Percentiles rank a stretch among this genome's conserved stretches.
Evolutionary conservation across 2,113 vertebrate species (phyloP).

Genomic region (Tringa solitaria): DNA sequence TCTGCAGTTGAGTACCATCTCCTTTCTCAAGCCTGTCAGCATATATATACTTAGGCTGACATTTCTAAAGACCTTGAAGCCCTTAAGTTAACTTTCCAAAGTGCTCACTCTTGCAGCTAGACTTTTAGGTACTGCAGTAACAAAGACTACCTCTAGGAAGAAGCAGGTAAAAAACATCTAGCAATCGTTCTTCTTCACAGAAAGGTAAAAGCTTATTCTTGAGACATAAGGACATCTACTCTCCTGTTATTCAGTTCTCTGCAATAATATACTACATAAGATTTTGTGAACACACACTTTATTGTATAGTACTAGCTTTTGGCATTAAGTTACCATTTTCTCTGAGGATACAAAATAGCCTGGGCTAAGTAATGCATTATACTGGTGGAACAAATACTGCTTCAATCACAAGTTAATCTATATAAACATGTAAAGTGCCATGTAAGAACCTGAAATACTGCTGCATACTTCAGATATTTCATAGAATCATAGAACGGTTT

Average conservation of each 20-base stretch:
- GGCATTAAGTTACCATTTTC: not conserved
- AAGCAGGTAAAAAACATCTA: not conserved
- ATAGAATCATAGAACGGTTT: too few species aligned
- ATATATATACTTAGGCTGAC: not conserved
- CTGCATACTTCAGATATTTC: not conserved
- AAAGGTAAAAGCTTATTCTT: not conserved
- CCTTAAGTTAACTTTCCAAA: not conserved
- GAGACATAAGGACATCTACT: not conserved
- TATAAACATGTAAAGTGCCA: not conserved
- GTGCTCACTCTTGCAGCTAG: fast-evolving
- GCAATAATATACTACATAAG: not conserved
- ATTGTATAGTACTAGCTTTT: not conserved
- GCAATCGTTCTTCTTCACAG: not conserved
- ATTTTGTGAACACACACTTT: fast-evolving
- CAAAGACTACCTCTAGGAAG: not conserved
- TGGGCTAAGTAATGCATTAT: not conserved
- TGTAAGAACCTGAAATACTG: not conserved
- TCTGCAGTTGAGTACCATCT: not conserved
- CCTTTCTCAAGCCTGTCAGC: not conserved
- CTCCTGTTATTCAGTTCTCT: not conserved
- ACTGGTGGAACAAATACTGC: not conserved
- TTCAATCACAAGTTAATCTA: not conserved
- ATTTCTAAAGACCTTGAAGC: not conserved
- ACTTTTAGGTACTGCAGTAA: not conserved
- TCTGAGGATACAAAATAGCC: not conserved